Conservation (phyloP, 2,113 vertebrate genomes). For the Tenrec ecaudatus region DNA sequence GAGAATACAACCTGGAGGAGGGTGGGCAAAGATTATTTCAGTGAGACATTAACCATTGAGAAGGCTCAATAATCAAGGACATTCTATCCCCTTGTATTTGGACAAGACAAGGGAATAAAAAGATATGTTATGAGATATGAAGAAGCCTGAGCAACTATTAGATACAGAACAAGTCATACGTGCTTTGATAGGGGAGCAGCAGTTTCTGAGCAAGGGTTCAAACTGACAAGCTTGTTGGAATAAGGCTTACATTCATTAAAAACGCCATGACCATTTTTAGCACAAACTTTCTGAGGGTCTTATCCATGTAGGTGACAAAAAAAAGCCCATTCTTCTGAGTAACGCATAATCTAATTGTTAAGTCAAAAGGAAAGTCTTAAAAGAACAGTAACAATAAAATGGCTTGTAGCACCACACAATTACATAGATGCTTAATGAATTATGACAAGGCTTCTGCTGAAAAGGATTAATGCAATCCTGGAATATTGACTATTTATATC, state of each 20-base stretch:
- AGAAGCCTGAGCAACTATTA: not conserved
- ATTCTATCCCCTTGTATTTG: no score
- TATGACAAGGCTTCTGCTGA: not conserved
- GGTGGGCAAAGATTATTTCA: no score
- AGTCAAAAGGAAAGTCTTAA: conserved; percentile 29
- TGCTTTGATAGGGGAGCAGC: not conserved
- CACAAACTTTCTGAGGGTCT: not conserved
- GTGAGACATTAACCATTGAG: no score
- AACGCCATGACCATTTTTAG: not conserved
- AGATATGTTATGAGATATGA: not conserved
- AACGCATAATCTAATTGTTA: not conserved
- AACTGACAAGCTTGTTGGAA: not conserved
- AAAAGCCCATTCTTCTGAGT: not conserved
- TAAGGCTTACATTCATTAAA: not conserved
- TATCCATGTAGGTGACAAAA: not conserved
- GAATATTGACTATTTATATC: conserved; percentile 45
- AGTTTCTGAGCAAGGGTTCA: not conserved
- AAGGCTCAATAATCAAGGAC: no score
- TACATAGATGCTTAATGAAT: conserved; percentile 19
- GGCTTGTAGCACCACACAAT: not conserved
- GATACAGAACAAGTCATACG: not conserved
- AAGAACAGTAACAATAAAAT: not conserved
- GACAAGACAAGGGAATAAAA: no score
- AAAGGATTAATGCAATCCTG: conserved; percentile 24
- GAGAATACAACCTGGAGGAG: no score